phyloP scores from a whole-genome alignment of 1,140 invertebrate genomes.

The Nomia melanderi region DNA sequence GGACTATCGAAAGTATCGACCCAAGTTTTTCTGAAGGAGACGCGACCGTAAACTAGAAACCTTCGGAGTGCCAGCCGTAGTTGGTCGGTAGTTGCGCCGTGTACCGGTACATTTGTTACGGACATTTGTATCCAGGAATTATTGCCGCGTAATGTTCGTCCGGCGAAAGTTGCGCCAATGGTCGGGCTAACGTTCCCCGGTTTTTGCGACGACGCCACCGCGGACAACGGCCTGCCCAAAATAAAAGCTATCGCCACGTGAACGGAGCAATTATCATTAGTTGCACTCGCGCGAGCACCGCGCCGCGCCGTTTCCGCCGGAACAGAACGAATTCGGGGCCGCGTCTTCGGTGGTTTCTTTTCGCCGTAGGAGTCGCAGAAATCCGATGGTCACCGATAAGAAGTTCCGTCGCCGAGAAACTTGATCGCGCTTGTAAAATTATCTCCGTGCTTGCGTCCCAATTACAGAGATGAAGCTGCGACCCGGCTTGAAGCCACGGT shows the following conservation, averaged over 20 bases:
- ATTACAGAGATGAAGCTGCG: slow-evolving; percentile 32
- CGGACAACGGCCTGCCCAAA: slow-evolving; percentile 63
- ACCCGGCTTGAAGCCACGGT: not conserved
- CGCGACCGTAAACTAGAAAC: not conserved
- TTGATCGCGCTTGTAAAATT: slow-evolving; percentile 38
- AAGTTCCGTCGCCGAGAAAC: slow-evolving; percentile 41
- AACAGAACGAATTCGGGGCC: slow-evolving; percentile 58
- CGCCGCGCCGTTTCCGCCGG: slow-evolving; percentile 46
- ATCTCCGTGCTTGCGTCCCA: slow-evolving; percentile 25
- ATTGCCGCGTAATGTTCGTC: slow-evolving; percentile 62
- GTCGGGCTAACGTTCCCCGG: slow-evolving; percentile 58
- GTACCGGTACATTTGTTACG: slow-evolving; percentile 53
- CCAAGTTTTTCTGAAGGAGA: not conserved
- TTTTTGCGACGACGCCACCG: slow-evolving; percentile 68
- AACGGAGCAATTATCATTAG: slow-evolving; percentile 76
- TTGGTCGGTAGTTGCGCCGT: slow-evolving; percentile 3
- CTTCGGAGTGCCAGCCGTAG: slow-evolving; percentile 9
- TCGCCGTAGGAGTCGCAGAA: slow-evolving; percentile 15
- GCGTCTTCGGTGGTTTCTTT: slow-evolving; percentile 39
- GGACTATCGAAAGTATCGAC: slow-evolving; percentile 2
- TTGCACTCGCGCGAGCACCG: slow-evolving; percentile 58
- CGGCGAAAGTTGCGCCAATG: slow-evolving; percentile 50
- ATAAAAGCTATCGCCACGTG: slow-evolving; percentile 68
- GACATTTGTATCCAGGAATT: slow-evolving; percentile 59
- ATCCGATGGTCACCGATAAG: slow-evolving; percentile 47